Base-by-base conservation (phyloP, 2,888 invertebrate genomes). In the Gymnoscelis rufifasciata region DNA sequence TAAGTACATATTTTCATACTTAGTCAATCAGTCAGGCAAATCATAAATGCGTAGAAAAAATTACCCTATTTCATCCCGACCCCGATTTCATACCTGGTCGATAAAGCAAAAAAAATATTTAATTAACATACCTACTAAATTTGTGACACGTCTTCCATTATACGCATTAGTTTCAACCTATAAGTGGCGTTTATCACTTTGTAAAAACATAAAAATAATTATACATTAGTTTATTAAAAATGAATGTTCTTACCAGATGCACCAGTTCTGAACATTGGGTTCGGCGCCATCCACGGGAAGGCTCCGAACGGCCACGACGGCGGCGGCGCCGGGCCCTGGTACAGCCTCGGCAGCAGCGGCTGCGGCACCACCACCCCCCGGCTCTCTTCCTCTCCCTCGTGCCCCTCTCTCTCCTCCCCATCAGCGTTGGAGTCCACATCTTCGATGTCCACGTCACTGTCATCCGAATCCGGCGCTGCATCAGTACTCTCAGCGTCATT, bases 301-400 rank as follows among this genome's bases (percentile, higher is more conserved):
- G 92, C 92, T 12, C 92, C 90, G 57, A 93, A 90, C 39, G 90
- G 90, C 91, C 91, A 91, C 44, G 78, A 65, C 61, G 78, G 80
- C 60, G 91, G 88, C 55, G 90, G 83, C 59, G 88, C 84, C 2
- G 82, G 89, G 0, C 88, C 88, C 51, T 89, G 90, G 56, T 89
- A 86, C 59, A 92, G 73, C 68, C 92, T 81, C 51, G 91, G 91
- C 65, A 92, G 77, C 58, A 93, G 74, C 39, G 93, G 92, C 73
- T 92, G 93, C 1, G 93, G 93, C 40, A 93, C 90, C 57, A 93
- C 88, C 39, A 93, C 92, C 1, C 91, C 88, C 51, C 87, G 68
- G 42, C 68, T 67, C 57, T 77, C 89, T 47, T 89, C 90, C 52
- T 89, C 74, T 61, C 89, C 80, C 68, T 90, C 76, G 68, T 78